Percentiles rank a stretch among this genome's conserved stretches.
Conservation (phyloP, 2,888 invertebrate genomes). For the Morpho helenor region DNA sequence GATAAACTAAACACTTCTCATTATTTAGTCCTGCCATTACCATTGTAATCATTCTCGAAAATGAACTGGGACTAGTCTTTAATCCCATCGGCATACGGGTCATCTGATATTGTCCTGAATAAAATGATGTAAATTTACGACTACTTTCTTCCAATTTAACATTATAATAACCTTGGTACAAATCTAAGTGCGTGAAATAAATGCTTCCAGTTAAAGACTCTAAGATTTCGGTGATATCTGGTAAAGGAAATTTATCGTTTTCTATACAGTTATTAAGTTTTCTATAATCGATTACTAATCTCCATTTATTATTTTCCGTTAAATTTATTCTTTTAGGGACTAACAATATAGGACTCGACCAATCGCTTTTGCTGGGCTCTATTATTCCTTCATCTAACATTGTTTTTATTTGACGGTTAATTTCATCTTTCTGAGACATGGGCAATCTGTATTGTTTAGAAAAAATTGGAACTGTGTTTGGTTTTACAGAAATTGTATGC, state of each 20-base stretch:
- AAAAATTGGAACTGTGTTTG: conserved; percentile 18
- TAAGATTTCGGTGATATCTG: conserved; percentile 19
- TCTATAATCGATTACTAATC: too few relatives aligned
- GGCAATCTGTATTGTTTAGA: conserved; percentile 21
- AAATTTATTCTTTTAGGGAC: too few relatives aligned
- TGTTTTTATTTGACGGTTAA: conserved; percentile 18
- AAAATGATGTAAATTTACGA: conserved; percentile 13
- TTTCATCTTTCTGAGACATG: conserved; percentile 16
- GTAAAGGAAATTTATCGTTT: conserved; percentile 21
- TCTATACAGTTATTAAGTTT: too few relatives aligned
- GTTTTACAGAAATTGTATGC: conserved; percentile 19
- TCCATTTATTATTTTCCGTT: too few relatives aligned
- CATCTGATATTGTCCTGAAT: conserved; percentile 22
- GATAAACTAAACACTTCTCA: conserved; percentile 20
- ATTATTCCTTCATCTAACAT: not conserved
- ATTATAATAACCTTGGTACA: conserved; percentile 11
- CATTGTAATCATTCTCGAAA: conserved; percentile 18
- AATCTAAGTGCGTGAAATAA: conserved; percentile 19
- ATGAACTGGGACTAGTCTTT: conserved; percentile 23
- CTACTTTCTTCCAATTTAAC: not conserved
- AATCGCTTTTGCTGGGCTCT: conserved; percentile 9
- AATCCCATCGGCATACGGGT: conserved; percentile 24
- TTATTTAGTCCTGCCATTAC: conserved; percentile 24
- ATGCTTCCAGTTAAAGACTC: conserved; percentile 17
- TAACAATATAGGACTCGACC: too few relatives aligned